Evolutionary conservation across 2,113 vertebrate species (phyloP).

Genomic region (Pelobates fuscus): DNA sequence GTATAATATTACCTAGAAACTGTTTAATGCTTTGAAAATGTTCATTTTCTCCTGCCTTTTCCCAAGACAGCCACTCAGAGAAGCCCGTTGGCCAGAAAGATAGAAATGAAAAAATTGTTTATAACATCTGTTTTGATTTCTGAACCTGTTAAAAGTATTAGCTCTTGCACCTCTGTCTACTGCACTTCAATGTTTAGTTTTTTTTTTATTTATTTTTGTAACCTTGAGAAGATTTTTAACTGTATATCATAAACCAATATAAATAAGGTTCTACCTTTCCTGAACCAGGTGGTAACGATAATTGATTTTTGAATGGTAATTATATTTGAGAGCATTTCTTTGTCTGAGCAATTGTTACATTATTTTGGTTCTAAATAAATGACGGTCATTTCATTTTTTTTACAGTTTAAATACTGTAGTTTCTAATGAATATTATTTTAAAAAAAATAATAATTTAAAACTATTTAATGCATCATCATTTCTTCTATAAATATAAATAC

Average conservation of each 20-base stretch:
- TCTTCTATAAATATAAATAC: too few species aligned
- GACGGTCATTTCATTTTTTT: too few species aligned
- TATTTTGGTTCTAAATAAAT: too few species aligned
- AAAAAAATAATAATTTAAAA: too few species aligned
- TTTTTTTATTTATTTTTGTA: not conserved
- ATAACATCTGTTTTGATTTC: conserved; percentile 31
- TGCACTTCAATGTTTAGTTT: not conserved
- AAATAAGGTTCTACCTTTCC: not conserved
- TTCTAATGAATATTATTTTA: too few species aligned
- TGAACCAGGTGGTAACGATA: too few species aligned
- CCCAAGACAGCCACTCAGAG: conserved; percentile 38
- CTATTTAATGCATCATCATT: too few species aligned
- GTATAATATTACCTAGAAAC: conserved; percentile 53
- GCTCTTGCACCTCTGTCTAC: not conserved
- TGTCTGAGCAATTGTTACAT: too few species aligned
- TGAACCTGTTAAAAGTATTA: conserved; percentile 20
- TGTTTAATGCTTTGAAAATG: conserved; percentile 50
- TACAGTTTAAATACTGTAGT: too few species aligned
- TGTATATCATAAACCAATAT: not conserved
- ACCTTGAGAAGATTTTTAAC: conserved; percentile 3
- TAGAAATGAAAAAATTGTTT: conserved; percentile 39
- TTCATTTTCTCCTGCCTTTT: conserved; percentile 45
- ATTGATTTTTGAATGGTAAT: too few species aligned
- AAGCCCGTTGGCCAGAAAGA: conserved; percentile 24
- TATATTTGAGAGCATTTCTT: too few species aligned